Evolutionary conservation across 2,113 vertebrate genomes (phyloP).

Genomic region (Pedetes capensis): DNA sequence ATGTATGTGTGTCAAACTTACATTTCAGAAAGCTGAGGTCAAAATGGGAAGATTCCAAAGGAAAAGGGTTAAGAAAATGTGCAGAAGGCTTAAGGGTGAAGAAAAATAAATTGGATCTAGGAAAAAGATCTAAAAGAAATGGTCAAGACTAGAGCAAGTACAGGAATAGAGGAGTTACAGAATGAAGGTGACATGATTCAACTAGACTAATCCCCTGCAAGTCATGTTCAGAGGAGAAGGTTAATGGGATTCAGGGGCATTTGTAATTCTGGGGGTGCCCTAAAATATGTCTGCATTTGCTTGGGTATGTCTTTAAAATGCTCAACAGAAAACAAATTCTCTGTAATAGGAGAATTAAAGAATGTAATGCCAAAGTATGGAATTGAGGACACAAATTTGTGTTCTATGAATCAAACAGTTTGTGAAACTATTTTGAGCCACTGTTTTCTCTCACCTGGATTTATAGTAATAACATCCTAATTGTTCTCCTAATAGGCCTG

Average conservation of each 20-base stretch:
- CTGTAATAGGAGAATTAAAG: not conserved
- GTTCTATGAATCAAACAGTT: not conserved
- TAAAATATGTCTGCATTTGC: not conserved
- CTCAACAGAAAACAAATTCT: not conserved
- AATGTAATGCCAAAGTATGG: not conserved
- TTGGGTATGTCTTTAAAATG: not conserved
- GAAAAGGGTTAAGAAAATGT: slow-evolving; percentile 8
- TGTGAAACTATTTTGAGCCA: not conserved
- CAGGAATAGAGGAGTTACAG: too few species aligned
- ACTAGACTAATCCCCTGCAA: not conserved
- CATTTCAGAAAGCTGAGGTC: not conserved
- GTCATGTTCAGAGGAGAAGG: not conserved
- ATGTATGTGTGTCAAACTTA: not conserved
- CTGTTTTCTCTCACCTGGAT: not conserved
- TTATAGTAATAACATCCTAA: not conserved
- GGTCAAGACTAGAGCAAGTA: not conserved
- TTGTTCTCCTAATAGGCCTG: not conserved
- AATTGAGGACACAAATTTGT: not conserved
- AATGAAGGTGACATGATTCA: not conserved
- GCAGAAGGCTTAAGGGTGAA: not conserved
- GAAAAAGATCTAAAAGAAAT: not conserved
- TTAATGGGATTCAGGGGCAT: not conserved
- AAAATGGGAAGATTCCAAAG: not conserved
- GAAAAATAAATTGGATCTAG: not conserved
- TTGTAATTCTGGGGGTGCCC: not conserved